Percentiles rank a stretch among this genome's conserved stretches.
Evolutionary conservation across 1,140 invertebrate genomes (phyloP).

Genomic region (Calosoma granatense): DNA sequence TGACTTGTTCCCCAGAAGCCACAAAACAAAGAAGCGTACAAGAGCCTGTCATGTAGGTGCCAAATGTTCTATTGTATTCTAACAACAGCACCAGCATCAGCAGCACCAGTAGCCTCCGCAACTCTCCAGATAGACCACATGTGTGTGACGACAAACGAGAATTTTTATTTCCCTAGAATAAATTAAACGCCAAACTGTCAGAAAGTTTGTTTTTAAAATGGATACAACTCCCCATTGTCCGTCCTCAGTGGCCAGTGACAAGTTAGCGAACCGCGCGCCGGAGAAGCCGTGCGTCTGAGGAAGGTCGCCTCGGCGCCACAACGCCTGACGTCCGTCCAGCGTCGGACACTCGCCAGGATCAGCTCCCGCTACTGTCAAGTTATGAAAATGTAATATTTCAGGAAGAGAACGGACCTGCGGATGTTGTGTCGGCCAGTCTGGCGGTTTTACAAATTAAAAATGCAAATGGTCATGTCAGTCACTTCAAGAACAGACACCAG

Average conservation of each 20-base stretch:
- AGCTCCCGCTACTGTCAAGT: neutral
- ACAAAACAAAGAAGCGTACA: neutral
- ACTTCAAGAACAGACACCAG: no score
- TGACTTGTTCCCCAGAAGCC: neutral
- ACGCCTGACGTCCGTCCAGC: neutral
- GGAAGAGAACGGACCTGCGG: neutral
- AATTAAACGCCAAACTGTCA: constrained; percentile 8
- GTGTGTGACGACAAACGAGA: neutral
- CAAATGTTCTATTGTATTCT: no score
- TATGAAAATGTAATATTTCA: constrained; percentile 3
- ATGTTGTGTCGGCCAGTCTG: neutral
- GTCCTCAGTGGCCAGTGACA: neutral
- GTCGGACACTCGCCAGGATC: no score
- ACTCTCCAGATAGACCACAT: neutral
- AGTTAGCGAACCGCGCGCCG: neutral
- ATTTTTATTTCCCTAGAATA: constrained; percentile 8
- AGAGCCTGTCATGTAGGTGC: neutral
- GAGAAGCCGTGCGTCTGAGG: neutral
- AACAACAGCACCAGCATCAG: no score
- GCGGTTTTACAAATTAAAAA: neutral
- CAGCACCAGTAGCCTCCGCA: no score
- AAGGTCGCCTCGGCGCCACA: neutral
- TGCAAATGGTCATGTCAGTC: no score
- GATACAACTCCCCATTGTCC: neutral
- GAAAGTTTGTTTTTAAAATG: constrained; percentile 6